A percentile compares a stretch with the other conserved stretches of the same genome.
Evolutionary conservation across 1,140 invertebrate species (phyloP).

Genomic region (Polyergus mexicanus): DNA sequence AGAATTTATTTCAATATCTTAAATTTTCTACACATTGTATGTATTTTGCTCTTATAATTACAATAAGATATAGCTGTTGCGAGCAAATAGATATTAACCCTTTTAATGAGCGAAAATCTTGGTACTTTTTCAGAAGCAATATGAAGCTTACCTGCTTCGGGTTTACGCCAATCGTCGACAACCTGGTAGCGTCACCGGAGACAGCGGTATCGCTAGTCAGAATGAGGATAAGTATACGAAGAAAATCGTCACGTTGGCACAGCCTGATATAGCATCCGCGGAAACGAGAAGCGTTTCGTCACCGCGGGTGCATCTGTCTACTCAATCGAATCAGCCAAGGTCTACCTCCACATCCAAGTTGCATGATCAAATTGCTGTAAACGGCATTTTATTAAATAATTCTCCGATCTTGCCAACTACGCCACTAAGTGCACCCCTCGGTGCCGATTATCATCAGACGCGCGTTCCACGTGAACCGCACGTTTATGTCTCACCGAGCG

Average conservation of each 20-base stretch:
- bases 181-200: conserved; percentile 69
- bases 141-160: conserved; percentile 80
- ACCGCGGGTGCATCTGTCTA: background rate
- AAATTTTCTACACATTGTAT: background rate
- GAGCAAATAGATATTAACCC: background rate
- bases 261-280: background rate
- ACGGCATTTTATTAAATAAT: background rate
- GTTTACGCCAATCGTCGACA: conserved; percentile 66
- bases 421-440: background rate
- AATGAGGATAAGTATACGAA: conserved; percentile 65
- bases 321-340: conserved; percentile 8
- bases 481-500: background rate
- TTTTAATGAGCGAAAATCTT: conserved; percentile 1
- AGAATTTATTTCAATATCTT: background rate
- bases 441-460: conserved; percentile 31
- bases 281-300: conserved; percentile 23
- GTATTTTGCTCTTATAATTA: background rate
- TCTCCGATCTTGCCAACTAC: background rate
- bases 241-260: background rate
- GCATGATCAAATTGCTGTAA: background rate
- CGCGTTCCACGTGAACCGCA: background rate
- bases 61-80: background rate
- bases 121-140: conserved; percentile 82
- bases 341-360: background rate
- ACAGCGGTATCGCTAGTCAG: conserved; percentile 79